Conservation (phyloP, 2,797 vertebrate genomes). For the Manis crassicaudata region DNA sequence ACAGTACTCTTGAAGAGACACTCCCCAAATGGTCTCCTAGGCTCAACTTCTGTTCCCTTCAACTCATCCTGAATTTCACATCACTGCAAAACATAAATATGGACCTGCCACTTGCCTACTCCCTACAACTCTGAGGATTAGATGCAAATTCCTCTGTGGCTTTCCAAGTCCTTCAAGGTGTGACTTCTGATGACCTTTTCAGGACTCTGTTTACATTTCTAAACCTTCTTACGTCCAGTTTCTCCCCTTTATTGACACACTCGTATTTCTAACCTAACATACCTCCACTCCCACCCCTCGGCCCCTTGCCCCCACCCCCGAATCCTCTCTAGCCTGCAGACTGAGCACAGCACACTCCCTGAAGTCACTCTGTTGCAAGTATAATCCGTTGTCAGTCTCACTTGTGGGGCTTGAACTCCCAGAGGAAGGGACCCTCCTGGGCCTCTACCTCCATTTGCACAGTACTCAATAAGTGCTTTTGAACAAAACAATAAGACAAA, state of each 20-base stretch:
- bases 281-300: not conserved
- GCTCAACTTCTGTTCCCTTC: not conserved
- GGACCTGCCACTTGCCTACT: not conserved
- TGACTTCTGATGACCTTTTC: not conserved
- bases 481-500: not conserved
- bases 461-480: not conserved
- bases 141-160: not conserved
- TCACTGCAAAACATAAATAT: not conserved
- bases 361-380: not conserved
- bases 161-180: not conserved
- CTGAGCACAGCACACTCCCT: not conserved
- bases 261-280: not conserved
- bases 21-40: not conserved
- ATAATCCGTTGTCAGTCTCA: not conserved
- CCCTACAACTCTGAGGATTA: not conserved
- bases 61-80: not conserved
- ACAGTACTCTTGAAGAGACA: not conserved
- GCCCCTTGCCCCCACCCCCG: not conserved
- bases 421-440: not conserved
- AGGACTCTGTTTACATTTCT: not conserved
- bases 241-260: not conserved
- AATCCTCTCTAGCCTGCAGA: not conserved
- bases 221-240: not conserved
- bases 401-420: not conserved
- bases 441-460: not conserved